Conservation (phyloP, 1,140 invertebrate genomes). For the Druon quercuslanigerum region DNA sequence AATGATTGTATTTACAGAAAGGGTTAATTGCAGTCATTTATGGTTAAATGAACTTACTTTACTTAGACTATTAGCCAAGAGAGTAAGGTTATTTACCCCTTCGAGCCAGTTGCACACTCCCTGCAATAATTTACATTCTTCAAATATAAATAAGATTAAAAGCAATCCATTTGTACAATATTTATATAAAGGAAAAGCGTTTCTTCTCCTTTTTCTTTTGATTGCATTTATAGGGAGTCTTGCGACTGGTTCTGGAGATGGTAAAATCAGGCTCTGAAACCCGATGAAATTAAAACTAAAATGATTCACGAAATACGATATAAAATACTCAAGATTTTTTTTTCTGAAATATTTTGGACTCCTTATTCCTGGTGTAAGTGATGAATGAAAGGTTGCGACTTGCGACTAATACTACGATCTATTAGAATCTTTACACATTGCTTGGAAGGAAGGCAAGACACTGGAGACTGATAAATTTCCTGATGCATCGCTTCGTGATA, state of each 20-base stretch:
- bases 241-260: background rate
- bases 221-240: background rate
- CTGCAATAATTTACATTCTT: background rate
- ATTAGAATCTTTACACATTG: slow-evolving; percentile 55
- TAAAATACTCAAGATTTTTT: background rate
- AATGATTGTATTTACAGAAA: slow-evolving; percentile 1
- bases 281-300: background rate
- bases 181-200: slow-evolving; percentile 4
- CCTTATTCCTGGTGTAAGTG: slow-evolving; percentile 8
- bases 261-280: background rate
- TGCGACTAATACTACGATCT: slow-evolving; percentile 61
- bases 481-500: slow-evolving; percentile 45
- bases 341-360: background rate
- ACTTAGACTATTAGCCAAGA: background rate
- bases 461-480: slow-evolving; percentile 67
- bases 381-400: slow-evolving; percentile 19
- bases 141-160: background rate
- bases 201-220: background rate
- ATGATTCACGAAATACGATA: background rate
- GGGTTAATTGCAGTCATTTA: background rate
- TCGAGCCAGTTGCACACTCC: background rate
- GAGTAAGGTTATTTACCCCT: background rate
- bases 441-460: slow-evolving; percentile 53
- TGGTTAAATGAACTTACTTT: background rate
- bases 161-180: slow-evolving; percentile 24